phyloP scores from a whole-genome alignment of 2,888 invertebrate species.

The Neria commutata region DNA sequence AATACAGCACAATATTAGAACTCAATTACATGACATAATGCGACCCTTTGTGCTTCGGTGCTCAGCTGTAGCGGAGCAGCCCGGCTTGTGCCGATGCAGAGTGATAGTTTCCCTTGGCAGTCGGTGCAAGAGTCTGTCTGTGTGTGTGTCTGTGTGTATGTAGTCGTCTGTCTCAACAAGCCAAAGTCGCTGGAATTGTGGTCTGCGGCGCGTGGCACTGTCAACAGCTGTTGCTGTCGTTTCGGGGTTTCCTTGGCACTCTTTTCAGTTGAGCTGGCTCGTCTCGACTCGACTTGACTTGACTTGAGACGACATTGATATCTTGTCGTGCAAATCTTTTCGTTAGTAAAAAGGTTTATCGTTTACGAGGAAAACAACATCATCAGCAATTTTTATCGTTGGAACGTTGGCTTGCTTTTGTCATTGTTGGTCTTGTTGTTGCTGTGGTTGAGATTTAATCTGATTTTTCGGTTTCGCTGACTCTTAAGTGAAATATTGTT shows the following conservation, averaged over 20 bases:
- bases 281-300: no score
- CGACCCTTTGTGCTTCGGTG: not conserved
- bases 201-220: not conserved
- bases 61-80: not conserved
- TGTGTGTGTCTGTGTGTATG: no score
- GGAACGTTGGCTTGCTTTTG: not conserved
- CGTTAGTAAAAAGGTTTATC: not conserved
- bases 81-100: not conserved
- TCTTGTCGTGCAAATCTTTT: constrained; percentile 2
- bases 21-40: constrained; percentile 33
- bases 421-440: not conserved
- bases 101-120: not conserved
- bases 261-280: constrained; percentile 1
- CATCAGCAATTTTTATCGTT: not conserved
- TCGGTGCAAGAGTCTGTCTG: not conserved
- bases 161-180: no score
- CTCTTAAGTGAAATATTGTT: no score
- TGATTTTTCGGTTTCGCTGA: not conserved
- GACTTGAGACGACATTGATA: no score
- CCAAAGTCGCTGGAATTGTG: no score
- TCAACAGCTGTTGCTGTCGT: not conserved
- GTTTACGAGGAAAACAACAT: not conserved
- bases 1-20: constrained; percentile 22
- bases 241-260: not conserved
- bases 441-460: not conserved